Evolutionary conservation across 2,113 vertebrate species (phyloP).

Genomic region (Corythoichthys haematopterus): DNA sequence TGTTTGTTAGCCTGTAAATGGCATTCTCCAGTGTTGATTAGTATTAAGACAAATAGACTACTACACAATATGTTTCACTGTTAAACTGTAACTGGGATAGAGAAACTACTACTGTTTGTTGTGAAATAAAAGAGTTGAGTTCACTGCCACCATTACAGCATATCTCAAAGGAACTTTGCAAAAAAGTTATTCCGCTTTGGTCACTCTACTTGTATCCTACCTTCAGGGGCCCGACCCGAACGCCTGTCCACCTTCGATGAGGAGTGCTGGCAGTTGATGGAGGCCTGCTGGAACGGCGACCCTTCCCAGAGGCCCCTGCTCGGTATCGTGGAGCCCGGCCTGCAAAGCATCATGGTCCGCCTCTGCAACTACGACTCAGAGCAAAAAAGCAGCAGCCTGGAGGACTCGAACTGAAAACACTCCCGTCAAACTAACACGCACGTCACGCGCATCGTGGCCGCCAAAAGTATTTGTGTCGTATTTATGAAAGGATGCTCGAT

Average conservation of each 20-base stretch:
- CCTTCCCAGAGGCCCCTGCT: constrained; percentile 86
- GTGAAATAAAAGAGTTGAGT: not conserved
- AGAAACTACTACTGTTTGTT: not conserved
- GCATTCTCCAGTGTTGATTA: no score
- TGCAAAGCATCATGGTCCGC: constrained; percentile 87
- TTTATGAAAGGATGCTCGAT: constrained; percentile 43
- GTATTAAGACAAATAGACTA: no score
- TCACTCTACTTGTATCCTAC: not conserved
- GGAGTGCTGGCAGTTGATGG: constrained; percentile 99
- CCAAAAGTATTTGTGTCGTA: constrained; percentile 41
- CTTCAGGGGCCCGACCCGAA: constrained; percentile 86
- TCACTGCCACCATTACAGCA: no score
- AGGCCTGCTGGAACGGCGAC: constrained; percentile 95
- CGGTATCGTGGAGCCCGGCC: constrained; percentile 92
- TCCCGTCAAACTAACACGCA: constrained; percentile 34
- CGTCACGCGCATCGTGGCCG: constrained; percentile 19
- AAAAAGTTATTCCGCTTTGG: not conserved
- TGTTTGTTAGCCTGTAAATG: no score
- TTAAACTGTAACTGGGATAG: no score
- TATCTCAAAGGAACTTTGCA: not conserved
- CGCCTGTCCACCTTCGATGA: constrained; percentile 84
- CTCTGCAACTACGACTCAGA: constrained; percentile 76
- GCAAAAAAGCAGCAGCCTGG: constrained; percentile 73
- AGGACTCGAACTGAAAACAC: constrained; percentile 85
- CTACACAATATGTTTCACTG: no score